These are phyloP conservation scores for Thera obeliscata DNA, from an alignment of 2,888 invertebrate genomes.

Conservation along the genomic window DNA sequence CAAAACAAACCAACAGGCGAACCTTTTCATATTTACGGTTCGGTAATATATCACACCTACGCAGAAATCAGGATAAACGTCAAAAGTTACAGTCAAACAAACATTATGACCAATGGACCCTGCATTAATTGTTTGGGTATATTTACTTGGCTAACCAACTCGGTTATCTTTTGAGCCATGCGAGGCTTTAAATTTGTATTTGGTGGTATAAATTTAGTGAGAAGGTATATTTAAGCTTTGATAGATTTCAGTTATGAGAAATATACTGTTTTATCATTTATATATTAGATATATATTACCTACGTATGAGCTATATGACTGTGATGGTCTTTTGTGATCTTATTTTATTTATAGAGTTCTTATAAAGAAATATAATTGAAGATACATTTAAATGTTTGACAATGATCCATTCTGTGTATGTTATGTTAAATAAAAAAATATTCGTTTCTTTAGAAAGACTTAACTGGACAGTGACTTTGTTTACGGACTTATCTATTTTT, in stretches of 20 bases:
- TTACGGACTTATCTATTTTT: no score
- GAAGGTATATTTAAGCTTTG: not conserved
- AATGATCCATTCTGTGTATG: no score
- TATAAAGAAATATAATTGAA: no score
- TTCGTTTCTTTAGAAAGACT: no score
- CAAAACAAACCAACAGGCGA: constrained; percentile 19
- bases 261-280: not conserved
- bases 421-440: no score
- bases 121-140: constrained; percentile 78
- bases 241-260: not conserved
- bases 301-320: no score
- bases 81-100: constrained; percentile 74
- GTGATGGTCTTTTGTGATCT: no score
- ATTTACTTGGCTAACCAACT: constrained; percentile 76
- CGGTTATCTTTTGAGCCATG: constrained; percentile 78
- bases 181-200: constrained; percentile 61
- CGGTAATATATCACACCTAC: constrained; percentile 44
- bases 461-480: no score
- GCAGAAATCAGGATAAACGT: constrained; percentile 50
- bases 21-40: constrained; percentile 34
- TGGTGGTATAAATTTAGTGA: constrained; percentile 48
- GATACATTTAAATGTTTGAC: no score
- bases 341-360: no score
- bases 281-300: no score
- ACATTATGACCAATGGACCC: constrained; percentile 81